These are phyloP conservation scores for Zootoca vivipara DNA, from an alignment of 2,113 vertebrate species.

Conservation along the genomic window DNA sequence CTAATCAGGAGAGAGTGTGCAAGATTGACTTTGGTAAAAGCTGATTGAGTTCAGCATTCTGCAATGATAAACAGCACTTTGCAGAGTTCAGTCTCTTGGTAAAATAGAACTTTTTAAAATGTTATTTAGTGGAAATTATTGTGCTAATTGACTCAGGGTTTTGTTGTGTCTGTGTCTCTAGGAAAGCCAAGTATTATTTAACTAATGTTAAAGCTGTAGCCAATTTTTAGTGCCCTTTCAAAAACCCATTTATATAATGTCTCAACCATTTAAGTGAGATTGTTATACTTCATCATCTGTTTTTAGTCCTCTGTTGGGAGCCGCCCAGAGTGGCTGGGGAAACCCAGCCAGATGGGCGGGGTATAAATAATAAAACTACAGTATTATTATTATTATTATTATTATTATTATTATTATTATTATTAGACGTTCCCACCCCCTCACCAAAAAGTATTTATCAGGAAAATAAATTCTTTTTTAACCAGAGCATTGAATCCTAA, in stretches of 20 bases:
- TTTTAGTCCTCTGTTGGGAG: background rate
- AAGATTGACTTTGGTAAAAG: slow-evolving; percentile 10
- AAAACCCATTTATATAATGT: background rate
- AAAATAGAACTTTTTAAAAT: slow-evolving; percentile 12
- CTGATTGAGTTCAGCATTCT: background rate
- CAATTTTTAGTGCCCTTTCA: background rate
- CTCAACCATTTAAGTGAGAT: background rate
- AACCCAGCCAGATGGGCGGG: too few relatives aligned
- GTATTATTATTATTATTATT: too few relatives aligned
- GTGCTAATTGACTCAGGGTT: background rate
- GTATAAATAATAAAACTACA: too few relatives aligned
- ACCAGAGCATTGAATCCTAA: background rate
- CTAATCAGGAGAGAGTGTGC: background rate
- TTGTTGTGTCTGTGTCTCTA: background rate
- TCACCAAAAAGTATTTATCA: too few relatives aligned
- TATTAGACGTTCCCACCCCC: background rate
- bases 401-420: too few relatives aligned
- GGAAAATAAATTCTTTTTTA: background rate
- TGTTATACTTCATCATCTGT: slow-evolving; percentile 3
- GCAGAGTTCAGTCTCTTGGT: background rate
- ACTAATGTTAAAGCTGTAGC: background rate
- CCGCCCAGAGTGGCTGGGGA: background rate
- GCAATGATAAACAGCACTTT: background rate
- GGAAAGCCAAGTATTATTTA: rapidly evolving
- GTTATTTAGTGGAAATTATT: slow-evolving; percentile 49